Evolutionary conservation across 2,113 vertebrate genomes (phyloP).

Genomic region (Hepsetus odoe): DNA sequence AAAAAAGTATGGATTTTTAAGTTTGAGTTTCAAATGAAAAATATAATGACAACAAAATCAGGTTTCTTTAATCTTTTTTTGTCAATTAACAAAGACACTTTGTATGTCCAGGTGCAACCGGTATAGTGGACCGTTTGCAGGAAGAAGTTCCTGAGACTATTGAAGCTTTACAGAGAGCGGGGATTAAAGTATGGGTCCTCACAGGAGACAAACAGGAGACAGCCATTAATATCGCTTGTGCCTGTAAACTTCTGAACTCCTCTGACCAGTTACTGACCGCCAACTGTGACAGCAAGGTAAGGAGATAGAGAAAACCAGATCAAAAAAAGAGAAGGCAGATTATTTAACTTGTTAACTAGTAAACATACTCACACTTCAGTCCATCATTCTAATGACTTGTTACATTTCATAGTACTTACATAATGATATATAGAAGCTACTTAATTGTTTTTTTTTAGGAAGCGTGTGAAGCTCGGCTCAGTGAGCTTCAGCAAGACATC

Average conservation of each 20-base stretch:
- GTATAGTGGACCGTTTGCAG: conserved; percentile 92
- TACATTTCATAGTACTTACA: too few relatives aligned
- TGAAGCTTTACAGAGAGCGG: conserved; percentile 84
- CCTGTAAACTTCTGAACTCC: conserved; percentile 83
- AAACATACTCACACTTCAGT: too few relatives aligned
- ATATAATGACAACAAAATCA: neutral
- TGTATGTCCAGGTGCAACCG: conserved; percentile 83
- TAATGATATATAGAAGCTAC: too few relatives aligned
- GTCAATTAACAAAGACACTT: neutral
- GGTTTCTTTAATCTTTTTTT: neutral
- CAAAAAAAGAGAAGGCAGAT: neutral
- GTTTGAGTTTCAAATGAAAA: neutral
- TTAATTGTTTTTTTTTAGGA: conserved; percentile 74
- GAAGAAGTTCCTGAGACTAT: conserved; percentile 92
- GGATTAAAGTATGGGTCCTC: conserved; percentile 93
- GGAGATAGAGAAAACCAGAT: conserved; percentile 36
- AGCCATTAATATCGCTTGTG: conserved; percentile 88
- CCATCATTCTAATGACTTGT: too few relatives aligned
- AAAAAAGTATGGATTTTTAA: neutral
- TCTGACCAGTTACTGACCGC: conserved; percentile 82
- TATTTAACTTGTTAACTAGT: neutral
- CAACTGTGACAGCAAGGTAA: conserved; percentile 80
- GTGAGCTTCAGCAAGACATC: conserved; percentile 74
- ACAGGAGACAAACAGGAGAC: conserved; percentile 97
- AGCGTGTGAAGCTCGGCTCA: conserved; percentile 77